phyloP scores from a whole-genome alignment of 2,797 vertebrate genomes.

The Petrocephalus schoutedeni region DNA sequence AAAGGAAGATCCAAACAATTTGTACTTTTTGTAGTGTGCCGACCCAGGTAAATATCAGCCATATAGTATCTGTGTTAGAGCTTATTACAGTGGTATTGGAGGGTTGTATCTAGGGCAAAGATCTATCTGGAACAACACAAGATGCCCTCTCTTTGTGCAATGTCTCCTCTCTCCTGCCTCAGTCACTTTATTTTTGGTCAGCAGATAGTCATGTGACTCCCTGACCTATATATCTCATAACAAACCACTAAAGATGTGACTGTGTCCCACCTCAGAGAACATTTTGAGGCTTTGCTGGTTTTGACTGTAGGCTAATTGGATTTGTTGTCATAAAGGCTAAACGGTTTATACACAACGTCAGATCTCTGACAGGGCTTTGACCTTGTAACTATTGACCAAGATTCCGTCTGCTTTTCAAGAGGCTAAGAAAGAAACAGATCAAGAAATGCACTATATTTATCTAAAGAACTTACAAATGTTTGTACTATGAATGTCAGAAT shows the following conservation, averaged over 20 bases:
- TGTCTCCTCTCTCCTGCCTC: not conserved
- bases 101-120: not conserved
- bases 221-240: not conserved
- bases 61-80: not conserved
- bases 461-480: not conserved
- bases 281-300: not conserved
- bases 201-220: not conserved
- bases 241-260: not conserved
- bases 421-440: not conserved
- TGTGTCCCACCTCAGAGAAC: not conserved
- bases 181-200: slow-evolving; percentile 14
- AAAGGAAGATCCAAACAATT: not conserved
- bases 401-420: not conserved
- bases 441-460: not conserved
- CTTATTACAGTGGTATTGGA: not conserved
- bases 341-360: not conserved
- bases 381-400: not conserved
- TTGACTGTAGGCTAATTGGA: not conserved
- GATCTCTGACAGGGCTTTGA: not conserved
- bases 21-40: not conserved
- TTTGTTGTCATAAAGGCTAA: not conserved
- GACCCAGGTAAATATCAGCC: not conserved
- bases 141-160: not conserved
- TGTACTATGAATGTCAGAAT: not conserved
- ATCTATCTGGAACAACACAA: not conserved